Percentiles rank a stretch among this genome's conserved stretches.
Evolutionary conservation across 2,797 vertebrate genomes (phyloP).

Genomic region (Coilia nasus): DNA sequence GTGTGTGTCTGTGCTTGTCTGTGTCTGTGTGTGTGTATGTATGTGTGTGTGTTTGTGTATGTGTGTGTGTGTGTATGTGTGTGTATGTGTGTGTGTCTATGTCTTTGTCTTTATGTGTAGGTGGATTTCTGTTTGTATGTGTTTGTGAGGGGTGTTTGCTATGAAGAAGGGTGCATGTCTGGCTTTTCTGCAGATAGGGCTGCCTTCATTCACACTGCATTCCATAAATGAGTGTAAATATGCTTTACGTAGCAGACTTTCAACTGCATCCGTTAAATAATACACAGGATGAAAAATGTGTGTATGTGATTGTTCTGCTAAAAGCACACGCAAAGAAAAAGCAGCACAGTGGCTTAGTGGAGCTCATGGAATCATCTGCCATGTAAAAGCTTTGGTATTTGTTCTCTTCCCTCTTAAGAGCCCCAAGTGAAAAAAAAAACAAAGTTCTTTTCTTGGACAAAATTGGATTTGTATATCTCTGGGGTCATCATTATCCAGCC

Average conservation of each 20-base stretch:
- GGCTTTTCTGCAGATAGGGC: no score
- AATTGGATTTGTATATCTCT: constrained; percentile 34
- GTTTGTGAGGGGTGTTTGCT: no score
- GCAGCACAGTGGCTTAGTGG: background rate
- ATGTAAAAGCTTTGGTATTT: background rate
- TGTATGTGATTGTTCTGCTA: no score
- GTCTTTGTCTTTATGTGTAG: no score
- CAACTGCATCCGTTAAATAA: background rate
- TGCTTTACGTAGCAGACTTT: background rate
- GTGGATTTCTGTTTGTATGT: no score
- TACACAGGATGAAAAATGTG: background rate
- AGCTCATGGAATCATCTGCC: background rate
- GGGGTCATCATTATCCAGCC: constrained; percentile 42
- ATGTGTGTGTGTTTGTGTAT: no score
- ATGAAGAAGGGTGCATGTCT: no score
- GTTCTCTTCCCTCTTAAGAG: background rate
- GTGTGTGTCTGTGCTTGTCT: no score
- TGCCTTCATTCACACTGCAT: background rate
- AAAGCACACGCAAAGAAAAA: background rate
- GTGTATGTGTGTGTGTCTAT: no score
- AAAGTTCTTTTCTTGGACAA: constrained; percentile 30
- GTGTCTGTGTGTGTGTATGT: no score
- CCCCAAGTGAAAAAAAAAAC: constrained; percentile 18
- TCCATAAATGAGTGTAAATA: background rate
- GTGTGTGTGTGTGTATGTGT: no score